Evolutionary conservation across 1,140 invertebrate species (phyloP), one percentile per base, ranked within the genome.

Genomic region (Caenorhabditis tropicalis): DNA sequence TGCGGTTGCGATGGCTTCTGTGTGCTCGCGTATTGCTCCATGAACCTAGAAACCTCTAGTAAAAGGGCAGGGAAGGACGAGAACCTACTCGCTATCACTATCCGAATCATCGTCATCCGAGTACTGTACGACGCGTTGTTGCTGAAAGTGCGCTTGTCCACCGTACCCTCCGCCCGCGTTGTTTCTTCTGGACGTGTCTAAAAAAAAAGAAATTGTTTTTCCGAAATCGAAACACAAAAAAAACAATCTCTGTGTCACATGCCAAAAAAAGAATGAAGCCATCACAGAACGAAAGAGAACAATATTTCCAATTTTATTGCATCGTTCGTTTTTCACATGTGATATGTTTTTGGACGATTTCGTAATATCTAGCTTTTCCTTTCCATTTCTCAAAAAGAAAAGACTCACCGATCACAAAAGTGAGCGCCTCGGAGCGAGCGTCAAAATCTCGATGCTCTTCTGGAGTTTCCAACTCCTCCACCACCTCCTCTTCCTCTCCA

Each of bases 81-180:
- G n/a, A n/a, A n/a, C n/a, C n/a, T n/a, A n/a, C 29, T 74, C 65
- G 36, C 65, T 74, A 46, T 74, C 65, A 74, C 65, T 74, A 74
- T 74, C 65, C 6, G 65, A 74, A 46, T 74, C 65, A 36, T 65
- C 58, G 12, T 74, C 65, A 43, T 74, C 65, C n/a, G 65, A 74
- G 12, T 74, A 74, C 65, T 74, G 65, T 12, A 74, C 36, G 10
- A 74, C 65, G 24, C 65, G n/a, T 31, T 74, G 65, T 24, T 43
- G 65, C 33, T 74, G 58, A n/a, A 36, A 65, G 24, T 36, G 33
- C 43, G 65, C n/a, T 21, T 74, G 65, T 43, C 65, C 65, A 12
- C 65, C 65, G n/a, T 74, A 74, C 15, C 65, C 65, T 33, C 65
- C 65, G 16, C 65, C 65, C 43, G n/a, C 9, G 36, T 74, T 74